Evolutionary conservation across 2,888 invertebrate species (phyloP), one percentile per base, ranked within the genome.

Genomic region (Amphimallon solstitiale): DNA sequence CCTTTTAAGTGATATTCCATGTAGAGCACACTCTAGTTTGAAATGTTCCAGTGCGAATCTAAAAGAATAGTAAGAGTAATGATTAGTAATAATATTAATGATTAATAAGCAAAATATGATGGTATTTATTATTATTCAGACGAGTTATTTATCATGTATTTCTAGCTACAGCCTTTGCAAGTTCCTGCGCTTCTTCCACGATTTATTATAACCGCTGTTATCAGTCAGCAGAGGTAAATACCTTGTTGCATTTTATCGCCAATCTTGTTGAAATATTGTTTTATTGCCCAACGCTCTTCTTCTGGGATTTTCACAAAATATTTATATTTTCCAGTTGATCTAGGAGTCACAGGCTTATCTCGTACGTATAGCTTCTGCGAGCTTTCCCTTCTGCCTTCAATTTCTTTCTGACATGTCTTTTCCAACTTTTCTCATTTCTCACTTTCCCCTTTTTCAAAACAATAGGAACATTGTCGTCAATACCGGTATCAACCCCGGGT

Each of bases 391-490:
- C 43, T 43, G 43, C 43, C n/a, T 43, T n/a, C 43, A n/a, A 43
- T 7, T 43, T 43, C 43, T 59, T 59, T 59, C 59, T 59, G 43
- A 59, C 10, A 59, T 59, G 40, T 59, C 59, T 40, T 59, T 19
- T 3, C 59, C 43, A 59, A 43, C 12, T 17, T 40, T 43, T 43
- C 59, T n/a, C 43, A 21, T 59, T 40, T 43, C 59, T 59, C 19
- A 43, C 21, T 59, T 59, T 59, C 17, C 45, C 21, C 45, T 59
- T 17, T 43, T 49, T 62, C 35, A 5, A 43, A 43, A 43, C 43
- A 43, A 6, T 12, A 43, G 43, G 43, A 43, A 43, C 17, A 6
- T 43, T 12, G 43, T 43, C 43, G 43, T 43, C 43, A 43, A 7
- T 43, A 43, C n/a, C n/a, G n/a, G 7, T 17, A 43, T 43, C 43